Conservation (phyloP, 2,797 vertebrate species). For the Nyctibius grandis region DNA sequence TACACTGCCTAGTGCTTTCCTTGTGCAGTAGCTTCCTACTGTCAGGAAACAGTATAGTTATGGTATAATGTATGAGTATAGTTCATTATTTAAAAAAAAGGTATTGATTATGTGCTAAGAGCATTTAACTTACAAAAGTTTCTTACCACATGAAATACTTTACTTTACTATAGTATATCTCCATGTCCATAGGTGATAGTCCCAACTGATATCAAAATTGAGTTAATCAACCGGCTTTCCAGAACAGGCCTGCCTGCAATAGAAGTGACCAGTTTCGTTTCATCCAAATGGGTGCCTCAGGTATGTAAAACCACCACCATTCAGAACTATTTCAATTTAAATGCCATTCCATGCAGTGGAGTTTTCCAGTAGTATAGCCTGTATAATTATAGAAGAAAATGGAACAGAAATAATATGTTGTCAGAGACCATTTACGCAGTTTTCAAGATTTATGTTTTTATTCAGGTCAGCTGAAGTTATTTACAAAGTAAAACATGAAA, state of each 20-base stretch:
- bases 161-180: not conserved
- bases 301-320: conserved; percentile 71
- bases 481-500: not conserved
- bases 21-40: not conserved
- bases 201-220: conserved; percentile 90
- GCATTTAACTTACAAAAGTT: not conserved
- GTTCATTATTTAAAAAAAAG: not conserved
- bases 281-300: conserved; percentile 95
- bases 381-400: not conserved
- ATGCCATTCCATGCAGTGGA: not conserved
- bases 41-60: not conserved
- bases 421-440: not conserved
- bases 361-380: not conserved
- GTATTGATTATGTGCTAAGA: not conserved
- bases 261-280: conserved; percentile 96
- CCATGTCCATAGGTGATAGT: conserved; percentile 83
- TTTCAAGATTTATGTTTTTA: not conserved
- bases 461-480: not conserved
- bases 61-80: not conserved
- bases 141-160: not conserved
- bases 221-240: conserved; percentile 92
- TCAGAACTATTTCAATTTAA: not conserved
- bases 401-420: not conserved
- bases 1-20: not conserved
- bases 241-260: conserved; percentile 88